These are phyloP conservation scores for Apocheima hispidaria DNA, from an alignment of 2,888 invertebrate species.

Conservation along the genomic window DNA sequence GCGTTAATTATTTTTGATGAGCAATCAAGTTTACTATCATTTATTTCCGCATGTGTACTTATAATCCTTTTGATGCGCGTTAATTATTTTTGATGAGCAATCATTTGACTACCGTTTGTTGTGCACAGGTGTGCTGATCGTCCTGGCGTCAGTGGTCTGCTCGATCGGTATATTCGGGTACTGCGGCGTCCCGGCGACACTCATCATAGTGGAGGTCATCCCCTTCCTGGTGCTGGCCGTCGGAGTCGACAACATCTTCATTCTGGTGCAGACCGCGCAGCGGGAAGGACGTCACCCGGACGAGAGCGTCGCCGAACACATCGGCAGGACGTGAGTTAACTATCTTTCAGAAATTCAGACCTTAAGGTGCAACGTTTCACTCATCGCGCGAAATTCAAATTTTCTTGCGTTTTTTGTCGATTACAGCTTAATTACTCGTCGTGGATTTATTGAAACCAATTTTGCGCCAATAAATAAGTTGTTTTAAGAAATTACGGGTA, in stretches of 20 bases:
- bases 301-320: slow-evolving; percentile 94
- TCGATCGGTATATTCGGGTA: slow-evolving; percentile 98
- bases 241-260: slow-evolving; percentile 99
- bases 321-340: slow-evolving; percentile 92
- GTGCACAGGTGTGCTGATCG: slow-evolving; percentile 94
- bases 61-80: no score
- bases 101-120: slow-evolving; percentile 66
- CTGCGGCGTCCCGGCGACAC: slow-evolving; percentile 94
- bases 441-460: no score
- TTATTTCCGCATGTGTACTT: no score
- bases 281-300: slow-evolving; percentile 90
- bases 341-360: neutral
- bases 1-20: no score
- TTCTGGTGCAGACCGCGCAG: slow-evolving; percentile 97
- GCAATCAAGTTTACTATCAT: no score
- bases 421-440: no score
- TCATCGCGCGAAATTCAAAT: no score
- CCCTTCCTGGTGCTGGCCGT: slow-evolving; percentile 99
- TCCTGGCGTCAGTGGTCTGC: slow-evolving; percentile 95
- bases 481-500: no score
- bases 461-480: no score
- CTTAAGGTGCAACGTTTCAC: no score
- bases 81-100: neutral
- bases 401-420: no score
- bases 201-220: slow-evolving; percentile 99